Evolutionary conservation across 2,888 invertebrate species (phyloP).

Genomic region (Xestia xanthographa): DNA sequence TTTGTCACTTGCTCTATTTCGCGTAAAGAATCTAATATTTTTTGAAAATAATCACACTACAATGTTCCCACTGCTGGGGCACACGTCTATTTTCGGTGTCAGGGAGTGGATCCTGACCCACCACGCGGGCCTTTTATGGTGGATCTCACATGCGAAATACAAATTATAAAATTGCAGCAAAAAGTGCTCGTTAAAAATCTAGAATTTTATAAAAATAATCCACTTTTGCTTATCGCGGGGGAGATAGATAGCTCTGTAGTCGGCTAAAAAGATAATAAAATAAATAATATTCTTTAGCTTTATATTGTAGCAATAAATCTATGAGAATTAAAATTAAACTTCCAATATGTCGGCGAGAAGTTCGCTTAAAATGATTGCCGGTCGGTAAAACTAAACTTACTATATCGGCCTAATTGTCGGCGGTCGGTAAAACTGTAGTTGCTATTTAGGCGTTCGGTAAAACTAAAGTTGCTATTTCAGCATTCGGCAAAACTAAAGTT

Average conservation of each 20-base stretch:
- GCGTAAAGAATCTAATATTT: not conserved
- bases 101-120: not conserved
- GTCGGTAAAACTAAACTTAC: not conserved
- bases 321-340: not conserved
- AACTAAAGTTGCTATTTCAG: not conserved
- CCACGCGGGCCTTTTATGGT: not conserved
- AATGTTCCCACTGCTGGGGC: not conserved
- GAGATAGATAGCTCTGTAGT: not conserved
- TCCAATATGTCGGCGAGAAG: not conserved
- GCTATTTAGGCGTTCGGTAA: not conserved
- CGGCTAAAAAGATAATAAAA: not conserved
- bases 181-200: not conserved
- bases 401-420: not conserved
- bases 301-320: conserved; percentile 24
- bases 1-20: not conserved
- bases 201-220: not conserved
- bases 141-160: not conserved
- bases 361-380: not conserved
- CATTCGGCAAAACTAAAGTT: not conserved
- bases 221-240: not conserved
- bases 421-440: not conserved
- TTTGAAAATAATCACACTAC: not conserved
- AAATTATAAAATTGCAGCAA: not conserved
- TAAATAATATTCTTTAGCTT: not conserved
- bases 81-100: not conserved